Evolutionary conservation across 1,140 invertebrate species (phyloP).

Genomic region (Gonatopus flavifemur): DNA sequence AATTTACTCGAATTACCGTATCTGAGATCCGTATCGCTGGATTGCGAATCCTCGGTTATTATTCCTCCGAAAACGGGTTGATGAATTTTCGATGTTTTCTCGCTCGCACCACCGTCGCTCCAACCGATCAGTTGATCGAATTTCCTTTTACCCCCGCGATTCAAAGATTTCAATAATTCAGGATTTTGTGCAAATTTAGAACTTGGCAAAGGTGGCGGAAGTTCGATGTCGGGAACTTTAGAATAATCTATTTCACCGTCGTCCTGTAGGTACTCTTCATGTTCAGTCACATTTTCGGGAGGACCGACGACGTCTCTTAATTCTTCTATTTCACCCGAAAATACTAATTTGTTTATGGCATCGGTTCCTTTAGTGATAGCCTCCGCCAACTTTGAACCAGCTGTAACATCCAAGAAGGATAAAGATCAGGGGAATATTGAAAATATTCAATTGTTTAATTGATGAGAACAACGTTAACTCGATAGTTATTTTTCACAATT

Average conservation of each 20-base stretch:
- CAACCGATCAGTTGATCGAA: conserved; percentile 55
- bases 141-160: conserved; percentile 52
- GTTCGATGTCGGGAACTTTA: conserved; percentile 47
- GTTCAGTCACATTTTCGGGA: conserved; percentile 62
- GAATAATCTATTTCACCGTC: conserved; percentile 53
- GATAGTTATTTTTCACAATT: not conserved
- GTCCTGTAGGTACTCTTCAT: conserved; percentile 62
- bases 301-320: conserved; percentile 71
- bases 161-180: conserved; percentile 48
- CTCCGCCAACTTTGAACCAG: conserved; percentile 71
- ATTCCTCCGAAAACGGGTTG: conserved; percentile 45
- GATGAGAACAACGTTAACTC: too few species aligned
- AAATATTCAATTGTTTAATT: conserved; percentile 1
- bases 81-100: conserved; percentile 42
- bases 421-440: not conserved
- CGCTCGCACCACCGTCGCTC: conserved; percentile 40
- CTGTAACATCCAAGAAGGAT: conserved; percentile 46
- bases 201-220: conserved; percentile 52
- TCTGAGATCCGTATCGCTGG: conserved; percentile 41
- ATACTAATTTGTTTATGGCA: conserved; percentile 73
- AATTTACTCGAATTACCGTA: conserved; percentile 27
- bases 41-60: conserved; percentile 42
- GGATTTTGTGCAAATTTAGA: conserved; percentile 56
- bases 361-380: conserved; percentile 75
- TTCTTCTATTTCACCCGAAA: conserved; percentile 77